Conservation (phyloP, 2,797 vertebrate genomes). For the Syngnathus acus region DNA sequence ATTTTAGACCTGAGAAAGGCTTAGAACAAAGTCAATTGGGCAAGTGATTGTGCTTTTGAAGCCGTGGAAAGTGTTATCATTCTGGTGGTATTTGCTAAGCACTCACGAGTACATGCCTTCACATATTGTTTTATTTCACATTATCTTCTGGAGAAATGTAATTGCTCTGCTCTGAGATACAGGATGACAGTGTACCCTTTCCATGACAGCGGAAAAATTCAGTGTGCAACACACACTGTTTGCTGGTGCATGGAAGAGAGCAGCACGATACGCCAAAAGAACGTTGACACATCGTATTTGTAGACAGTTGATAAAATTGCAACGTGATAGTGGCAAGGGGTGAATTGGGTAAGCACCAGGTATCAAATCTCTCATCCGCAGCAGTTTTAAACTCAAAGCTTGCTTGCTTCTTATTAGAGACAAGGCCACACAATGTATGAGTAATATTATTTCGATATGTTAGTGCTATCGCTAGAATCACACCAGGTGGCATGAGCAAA, state of each 20-base stretch:
- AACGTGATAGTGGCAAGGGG: neutral
- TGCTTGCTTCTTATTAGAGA: neutral
- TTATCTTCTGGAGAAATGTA: neutral
- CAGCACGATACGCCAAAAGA: no score
- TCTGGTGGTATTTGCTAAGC: no score
- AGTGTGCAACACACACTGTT: no score
- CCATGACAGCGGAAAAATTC: neutral
- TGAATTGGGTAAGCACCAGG: no score
- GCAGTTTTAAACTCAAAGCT: neutral
- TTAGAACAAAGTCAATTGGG: neutral
- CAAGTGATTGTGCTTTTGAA: neutral
- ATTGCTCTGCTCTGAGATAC: neutral
- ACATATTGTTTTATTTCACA: neutral
- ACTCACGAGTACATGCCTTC: no score
- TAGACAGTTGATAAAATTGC: no score
- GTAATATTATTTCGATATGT: constrained; percentile 37
- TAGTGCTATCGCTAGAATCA: constrained; percentile 14
- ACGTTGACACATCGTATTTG: no score
- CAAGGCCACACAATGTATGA: constrained; percentile 13
- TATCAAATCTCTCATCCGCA: no score
- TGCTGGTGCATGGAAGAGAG: neutral
- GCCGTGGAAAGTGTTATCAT: neutral
- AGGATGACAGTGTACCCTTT: neutral
- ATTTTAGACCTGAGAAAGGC: neutral
- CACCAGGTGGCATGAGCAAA: constrained; percentile 30